These are phyloP conservation scores for Oryzias curvinotus DNA, from an alignment of 2,113 vertebrate species.

Conservation along the genomic window DNA sequence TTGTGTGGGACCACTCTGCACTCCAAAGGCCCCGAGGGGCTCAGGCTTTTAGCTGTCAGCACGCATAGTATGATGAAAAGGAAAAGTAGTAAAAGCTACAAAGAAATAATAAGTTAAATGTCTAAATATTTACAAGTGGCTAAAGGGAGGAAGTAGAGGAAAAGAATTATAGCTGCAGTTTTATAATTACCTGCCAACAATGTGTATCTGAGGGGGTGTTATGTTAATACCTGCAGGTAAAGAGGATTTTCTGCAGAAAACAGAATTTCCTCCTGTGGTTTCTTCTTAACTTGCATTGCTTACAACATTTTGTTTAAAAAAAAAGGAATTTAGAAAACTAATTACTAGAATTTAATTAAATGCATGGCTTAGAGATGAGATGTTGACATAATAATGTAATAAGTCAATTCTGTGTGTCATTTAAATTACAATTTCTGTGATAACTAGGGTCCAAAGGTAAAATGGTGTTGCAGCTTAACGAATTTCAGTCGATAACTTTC, in stretches of 20 bases:
- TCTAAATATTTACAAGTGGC: neutral
- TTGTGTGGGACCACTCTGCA: conserved; percentile 20
- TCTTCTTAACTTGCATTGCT: no score
- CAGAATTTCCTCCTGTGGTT: no score
- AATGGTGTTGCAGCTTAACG: neutral
- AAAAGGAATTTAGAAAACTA: no score
- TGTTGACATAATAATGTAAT: neutral
- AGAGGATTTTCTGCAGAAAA: no score
- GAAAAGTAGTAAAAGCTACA: neutral
- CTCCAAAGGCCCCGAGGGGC: conserved; percentile 8
- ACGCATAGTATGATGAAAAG: conserved; percentile 29
- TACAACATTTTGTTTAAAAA: no score
- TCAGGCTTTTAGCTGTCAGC: conserved; percentile 20
- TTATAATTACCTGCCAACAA: conserved; percentile 1
- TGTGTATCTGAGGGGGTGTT: neutral
- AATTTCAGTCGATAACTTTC: neutral
- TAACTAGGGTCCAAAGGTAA: no score
- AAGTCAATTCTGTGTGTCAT: neutral
- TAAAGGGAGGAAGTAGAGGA: neutral
- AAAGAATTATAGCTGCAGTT: neutral
- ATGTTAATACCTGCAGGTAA: no score
- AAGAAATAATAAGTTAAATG: conserved; percentile 9
- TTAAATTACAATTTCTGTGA: neutral
- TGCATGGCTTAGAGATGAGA: neutral
- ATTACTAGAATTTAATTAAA: neutral